Percentiles rank a stretch among this genome's conserved stretches.
phyloP scores from a whole-genome alignment of 1,140 invertebrate species.

The Lithobius niger region DNA sequence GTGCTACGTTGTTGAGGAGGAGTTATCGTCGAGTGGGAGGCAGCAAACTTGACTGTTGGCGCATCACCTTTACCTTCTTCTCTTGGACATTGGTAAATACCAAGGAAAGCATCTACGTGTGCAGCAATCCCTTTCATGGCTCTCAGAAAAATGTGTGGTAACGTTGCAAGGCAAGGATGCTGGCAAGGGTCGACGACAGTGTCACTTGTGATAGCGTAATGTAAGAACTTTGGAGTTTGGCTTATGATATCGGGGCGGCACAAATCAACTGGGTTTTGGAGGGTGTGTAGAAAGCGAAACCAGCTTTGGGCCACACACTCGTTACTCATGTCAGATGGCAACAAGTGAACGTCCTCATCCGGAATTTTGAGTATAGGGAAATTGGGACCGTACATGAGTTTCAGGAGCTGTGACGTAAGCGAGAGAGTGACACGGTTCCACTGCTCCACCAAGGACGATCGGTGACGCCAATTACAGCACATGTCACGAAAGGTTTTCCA shows the following conservation, averaged over 20 bases:
- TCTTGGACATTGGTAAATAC: constrained; percentile 33
- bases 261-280: constrained; percentile 87
- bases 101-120: constrained; percentile 89
- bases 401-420: constrained; percentile 65
- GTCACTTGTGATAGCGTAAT: constrained; percentile 35
- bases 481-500: constrained; percentile 93
- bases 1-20: constrained; percentile 65
- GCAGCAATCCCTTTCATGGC: constrained; percentile 85
- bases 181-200: constrained; percentile 64
- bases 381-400: constrained; percentile 74
- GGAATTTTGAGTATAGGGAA: constrained; percentile 73
- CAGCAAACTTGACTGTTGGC: not conserved
- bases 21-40: constrained; percentile 29
- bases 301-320: constrained; percentile 85
- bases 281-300: constrained; percentile 82
- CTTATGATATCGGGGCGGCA: constrained; percentile 72
- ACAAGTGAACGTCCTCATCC: constrained; percentile 67
- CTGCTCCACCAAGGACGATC: constrained; percentile 78
- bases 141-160: constrained; percentile 83
- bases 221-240: constrained; percentile 67
- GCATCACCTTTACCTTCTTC: not conserved
- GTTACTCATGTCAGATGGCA: constrained; percentile 66
- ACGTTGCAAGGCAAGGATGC: constrained; percentile 71
- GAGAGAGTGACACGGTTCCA: constrained; percentile 89
- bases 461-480: constrained; percentile 83